Evolutionary conservation across 2,113 vertebrate genomes (phyloP).

Genomic region (Lophura nycthemera): DNA sequence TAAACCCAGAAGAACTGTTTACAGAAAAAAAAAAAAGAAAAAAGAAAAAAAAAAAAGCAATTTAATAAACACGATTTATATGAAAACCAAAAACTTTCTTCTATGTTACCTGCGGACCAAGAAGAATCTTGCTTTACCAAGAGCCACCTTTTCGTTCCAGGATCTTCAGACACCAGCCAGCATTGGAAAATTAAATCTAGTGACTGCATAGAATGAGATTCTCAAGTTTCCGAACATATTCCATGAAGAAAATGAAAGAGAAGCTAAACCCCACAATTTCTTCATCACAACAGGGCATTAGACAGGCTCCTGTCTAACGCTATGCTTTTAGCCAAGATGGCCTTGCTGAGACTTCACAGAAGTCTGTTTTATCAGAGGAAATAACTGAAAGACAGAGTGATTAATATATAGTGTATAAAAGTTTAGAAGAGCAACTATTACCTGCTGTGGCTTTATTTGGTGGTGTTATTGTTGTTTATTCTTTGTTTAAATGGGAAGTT

Average conservation of each 20-base stretch:
- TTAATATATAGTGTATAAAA: slow-evolving; percentile 87
- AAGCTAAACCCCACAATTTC: slow-evolving; percentile 61
- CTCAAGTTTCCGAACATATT: slow-evolving; percentile 57
- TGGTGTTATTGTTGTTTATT: slow-evolving; percentile 89
- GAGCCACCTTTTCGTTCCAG: slow-evolving; percentile 70
- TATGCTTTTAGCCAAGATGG: slow-evolving; percentile 77
- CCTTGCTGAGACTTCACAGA: slow-evolving; percentile 81
- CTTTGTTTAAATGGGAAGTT: slow-evolving; percentile 85
- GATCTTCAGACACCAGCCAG: slow-evolving; percentile 70
- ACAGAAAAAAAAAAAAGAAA: slow-evolving; percentile 51
- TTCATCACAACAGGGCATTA: slow-evolving; percentile 72
- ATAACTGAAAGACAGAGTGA: slow-evolving; percentile 88
- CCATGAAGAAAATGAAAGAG: slow-evolving; percentile 24
- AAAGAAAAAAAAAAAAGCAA: slow-evolving; percentile 49
- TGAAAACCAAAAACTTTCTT: slow-evolving; percentile 64
- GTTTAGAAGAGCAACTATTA: slow-evolving; percentile 88
- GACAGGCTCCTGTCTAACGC: slow-evolving; percentile 69
- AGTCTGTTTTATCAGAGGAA: slow-evolving; percentile 85
- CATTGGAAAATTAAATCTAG: slow-evolving; percentile 58
- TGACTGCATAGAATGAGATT: slow-evolving; percentile 55
- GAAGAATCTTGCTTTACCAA: slow-evolving; percentile 71
- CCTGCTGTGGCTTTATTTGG: slow-evolving; percentile 92
- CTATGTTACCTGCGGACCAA: slow-evolving; percentile 77
- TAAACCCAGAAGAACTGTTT: slow-evolving; percentile 80
- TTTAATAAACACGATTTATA: slow-evolving; percentile 76